Evolutionary conservation across 2,797 vertebrate genomes (phyloP), one percentile per base, ranked within the genome.

Genomic region (Mionectes olivaceus): DNA sequence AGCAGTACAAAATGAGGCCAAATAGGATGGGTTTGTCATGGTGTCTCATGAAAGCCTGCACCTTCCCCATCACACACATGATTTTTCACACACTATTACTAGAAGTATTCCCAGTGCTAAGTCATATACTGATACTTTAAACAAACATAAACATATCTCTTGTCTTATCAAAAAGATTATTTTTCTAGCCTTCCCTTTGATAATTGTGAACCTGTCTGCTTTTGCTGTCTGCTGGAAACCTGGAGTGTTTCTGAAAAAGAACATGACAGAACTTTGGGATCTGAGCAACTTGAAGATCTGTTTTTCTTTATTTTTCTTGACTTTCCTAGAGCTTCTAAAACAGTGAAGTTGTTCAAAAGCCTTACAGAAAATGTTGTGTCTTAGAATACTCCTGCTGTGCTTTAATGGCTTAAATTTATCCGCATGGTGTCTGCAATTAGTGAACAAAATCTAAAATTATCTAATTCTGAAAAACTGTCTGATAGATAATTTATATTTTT

Each of bases 341-440:
- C 39, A 92, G 75, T 75, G 65, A 97, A 95, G 56, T 95, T 94
- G 35, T 91, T 83, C 64, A 90, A 93, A 97, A 87, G n/a, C 81
- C 89, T 86, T 93, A 59, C 37, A 95, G 83, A 96, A 94, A 97
- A 95, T 89, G 52, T 57, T 75, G 80, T 81, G 67, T 73, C 92
- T 94, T 87, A 92, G 88, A 97, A 97, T 95, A 91, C 44, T 87
- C 89, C 92, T 96, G 83, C 87, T 96, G 94, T 93, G 93, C 56
- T 95, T 94, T 96, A 97, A 96, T 96, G 83, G 30, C 47, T 96
- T 64, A 76, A 88, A 96, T 96, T 82, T 96, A 96, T 94, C 92
- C 95, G 41, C 19, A 91, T 86, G 60, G 41, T 85, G 35, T 87
- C 56, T 89, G 30, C 82, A 96, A 96, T 97, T 95, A 93, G 53